These are phyloP conservation scores for Micrasema minimum DNA, from an alignment of 1,140 invertebrate species.

Conservation along the genomic window DNA sequence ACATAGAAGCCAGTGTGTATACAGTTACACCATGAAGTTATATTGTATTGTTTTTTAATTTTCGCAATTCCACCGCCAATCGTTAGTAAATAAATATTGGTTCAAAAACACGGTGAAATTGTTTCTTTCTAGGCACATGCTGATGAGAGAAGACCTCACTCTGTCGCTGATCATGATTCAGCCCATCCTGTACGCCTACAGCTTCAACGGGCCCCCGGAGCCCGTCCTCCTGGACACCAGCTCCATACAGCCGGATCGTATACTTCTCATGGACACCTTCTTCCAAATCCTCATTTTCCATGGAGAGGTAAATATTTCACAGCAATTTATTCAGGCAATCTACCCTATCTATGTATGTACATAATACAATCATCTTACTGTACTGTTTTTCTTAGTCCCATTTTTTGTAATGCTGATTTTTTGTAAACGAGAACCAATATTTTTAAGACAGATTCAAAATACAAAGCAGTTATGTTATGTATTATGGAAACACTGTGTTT, in stretches of 20 bases:
- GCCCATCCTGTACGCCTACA: conserved; percentile 98
- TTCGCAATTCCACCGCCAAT: no score
- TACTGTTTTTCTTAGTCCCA: neutral
- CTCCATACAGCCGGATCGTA: conserved; percentile 96
- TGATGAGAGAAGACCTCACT: conserved; percentile 96
- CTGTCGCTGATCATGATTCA: conserved; percentile 99
- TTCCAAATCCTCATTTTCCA: conserved; percentile 99
- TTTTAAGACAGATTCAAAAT: neutral
- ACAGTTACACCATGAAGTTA: no score
- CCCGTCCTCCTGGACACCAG: conserved; percentile 97
- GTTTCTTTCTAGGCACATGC: conserved; percentile 82
- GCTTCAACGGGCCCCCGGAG: conserved; percentile 97
- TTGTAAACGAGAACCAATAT: neutral
- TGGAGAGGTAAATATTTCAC: conserved; percentile 82
- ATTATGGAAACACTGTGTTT: no score
- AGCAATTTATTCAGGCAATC: no score
- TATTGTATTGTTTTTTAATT: no score
- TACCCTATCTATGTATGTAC: no score
- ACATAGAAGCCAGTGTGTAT: no score
- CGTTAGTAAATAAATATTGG: no score
- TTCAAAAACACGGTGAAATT: no score
- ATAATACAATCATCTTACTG: no score
- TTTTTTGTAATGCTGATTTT: neutral
- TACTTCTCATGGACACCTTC: conserved; percentile 99
- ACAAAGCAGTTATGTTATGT: neutral